Base-by-base conservation (phyloP, 2,797 vertebrate genomes). In the Sebastes goodei region DNA sequence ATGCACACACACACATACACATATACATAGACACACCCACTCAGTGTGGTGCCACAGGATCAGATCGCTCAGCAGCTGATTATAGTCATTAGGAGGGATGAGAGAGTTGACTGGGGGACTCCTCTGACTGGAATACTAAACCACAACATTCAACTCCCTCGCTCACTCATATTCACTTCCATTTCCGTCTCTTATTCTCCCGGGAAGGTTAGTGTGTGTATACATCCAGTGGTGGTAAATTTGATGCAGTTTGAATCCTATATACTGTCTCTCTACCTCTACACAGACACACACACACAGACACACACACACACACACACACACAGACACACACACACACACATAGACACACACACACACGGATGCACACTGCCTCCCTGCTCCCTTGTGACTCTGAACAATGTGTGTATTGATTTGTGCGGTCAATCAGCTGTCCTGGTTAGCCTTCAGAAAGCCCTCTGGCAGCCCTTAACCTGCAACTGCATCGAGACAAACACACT, bases 381-480 rank as follows among this genome's bases (percentile, higher is more conserved):
- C 66, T 84, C 81, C 78, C 88, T 85, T 79, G 87, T 88, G 90
- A 86, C 74, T 72, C 64, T 29, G 52, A 86, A 90, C 86, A 91
- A 85, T 86, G 86, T 72, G 70, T 53, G 77, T 87, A 92, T 94
- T 91, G 91, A 91, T 91, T 70, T 76, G 79, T 78, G 77, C 0
- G 64, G 72, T 83, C 84, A 86, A 76, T 87, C 87, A 82, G 74
- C 81, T 82, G 69, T 86, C 74, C 73, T 46, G 70, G 72, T 84
- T 83, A 84, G 81, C 77, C 80, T 77, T 81, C 66, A 84, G 80
- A 59, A 64, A 83, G 71, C 72, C 55, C 64, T 74, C 76, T 52
- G 53, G 62, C 35, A 53, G 64, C 73, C 74, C 56, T 73, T 59
- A 76, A 88, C 46, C 73, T 85, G 69, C 69, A n/a, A 55, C 56